These are phyloP conservation scores for Sesamia inferens DNA, from an alignment of 2,888 invertebrate genomes.

Conservation along the genomic window DNA sequence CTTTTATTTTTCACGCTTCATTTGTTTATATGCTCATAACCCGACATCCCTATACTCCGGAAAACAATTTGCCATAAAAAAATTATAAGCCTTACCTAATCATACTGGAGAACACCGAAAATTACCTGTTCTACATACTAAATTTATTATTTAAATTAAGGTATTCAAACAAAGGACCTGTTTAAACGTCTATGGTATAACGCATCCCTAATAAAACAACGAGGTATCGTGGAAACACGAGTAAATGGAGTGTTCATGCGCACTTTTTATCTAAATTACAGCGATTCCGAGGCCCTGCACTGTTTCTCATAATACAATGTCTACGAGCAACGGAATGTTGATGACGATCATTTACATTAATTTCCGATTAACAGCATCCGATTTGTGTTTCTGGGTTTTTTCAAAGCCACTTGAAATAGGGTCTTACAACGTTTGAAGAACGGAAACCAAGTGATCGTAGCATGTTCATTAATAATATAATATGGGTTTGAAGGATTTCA, in stretches of 20 bases:
- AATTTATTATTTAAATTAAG: constrained; percentile 70
- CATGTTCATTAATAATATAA: not conserved
- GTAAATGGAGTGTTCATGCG: constrained; percentile 15
- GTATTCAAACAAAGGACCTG: constrained; percentile 66
- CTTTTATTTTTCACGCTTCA: constrained; percentile 5
- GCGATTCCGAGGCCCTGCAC: not conserved
- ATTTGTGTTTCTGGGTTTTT: too few relatives aligned
- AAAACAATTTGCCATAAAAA: constrained; percentile 56
- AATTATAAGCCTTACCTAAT: constrained; percentile 46
- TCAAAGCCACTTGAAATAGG: not conserved
- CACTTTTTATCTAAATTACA: not conserved
- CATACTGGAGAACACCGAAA: constrained; percentile 40
- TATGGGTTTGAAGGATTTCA: not conserved
- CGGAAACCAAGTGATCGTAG: not conserved
- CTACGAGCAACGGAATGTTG: not conserved
- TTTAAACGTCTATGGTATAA: constrained; percentile 60
- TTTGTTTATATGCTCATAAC: constrained; percentile 25
- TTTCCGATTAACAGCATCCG: not conserved
- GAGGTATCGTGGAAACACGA: constrained; percentile 9
- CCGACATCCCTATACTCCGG: constrained; percentile 26
- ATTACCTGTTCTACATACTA: constrained; percentile 57
- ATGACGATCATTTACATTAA: too few relatives aligned
- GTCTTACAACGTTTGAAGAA: not conserved
- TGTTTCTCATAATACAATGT: not conserved
- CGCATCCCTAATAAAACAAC: constrained; percentile 61